Percentiles rank a stretch among this genome's conserved stretches.
Evolutionary conservation across 2,888 invertebrate genomes (phyloP).

Genomic region (Caenorhabditis sp.): DNA sequence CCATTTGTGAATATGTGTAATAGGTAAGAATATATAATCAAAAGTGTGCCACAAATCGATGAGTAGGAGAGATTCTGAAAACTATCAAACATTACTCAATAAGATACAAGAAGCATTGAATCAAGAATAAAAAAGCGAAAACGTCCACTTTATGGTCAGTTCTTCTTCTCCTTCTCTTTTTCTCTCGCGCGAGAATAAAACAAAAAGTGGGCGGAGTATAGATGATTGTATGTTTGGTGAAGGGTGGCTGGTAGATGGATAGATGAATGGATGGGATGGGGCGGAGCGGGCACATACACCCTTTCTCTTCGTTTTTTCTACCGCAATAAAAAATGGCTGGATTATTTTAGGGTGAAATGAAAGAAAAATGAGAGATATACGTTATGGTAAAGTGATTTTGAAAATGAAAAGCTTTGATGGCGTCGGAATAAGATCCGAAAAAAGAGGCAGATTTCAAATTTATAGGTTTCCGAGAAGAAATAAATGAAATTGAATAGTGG

Average conservation of each 20-base stretch:
- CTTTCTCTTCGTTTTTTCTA: not conserved
- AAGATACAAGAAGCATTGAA: not conserved
- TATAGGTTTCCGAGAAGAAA: not conserved
- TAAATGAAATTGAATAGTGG: not conserved
- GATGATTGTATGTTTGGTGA: slow-evolving; percentile 1
- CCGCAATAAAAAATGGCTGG: not conserved
- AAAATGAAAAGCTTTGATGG: not conserved
- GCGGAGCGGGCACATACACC: not conserved
- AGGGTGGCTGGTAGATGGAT: slow-evolving; percentile 1
- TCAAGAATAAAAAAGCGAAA: not conserved
- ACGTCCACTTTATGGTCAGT: not conserved
- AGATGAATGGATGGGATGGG: not conserved
- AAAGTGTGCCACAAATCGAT: not conserved
- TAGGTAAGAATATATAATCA: slow-evolving; percentile 1
- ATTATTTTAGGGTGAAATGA: not conserved
- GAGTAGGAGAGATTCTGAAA: not conserved
- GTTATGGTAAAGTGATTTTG: not conserved
- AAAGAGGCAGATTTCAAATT: not conserved
- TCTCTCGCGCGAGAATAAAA: not conserved
- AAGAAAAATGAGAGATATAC: not conserved
- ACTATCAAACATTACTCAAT: not conserved
- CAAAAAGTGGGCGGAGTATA: not conserved
- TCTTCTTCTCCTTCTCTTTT: not conserved
- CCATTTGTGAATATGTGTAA: not conserved
- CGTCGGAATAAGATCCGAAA: not conserved